Percentiles rank a stretch among this genome's conserved stretches.
These are phyloP conservation scores for Ginglymostoma cirratum DNA, from an alignment of 2,113 vertebrate species.

Conservation along the genomic window DNA sequence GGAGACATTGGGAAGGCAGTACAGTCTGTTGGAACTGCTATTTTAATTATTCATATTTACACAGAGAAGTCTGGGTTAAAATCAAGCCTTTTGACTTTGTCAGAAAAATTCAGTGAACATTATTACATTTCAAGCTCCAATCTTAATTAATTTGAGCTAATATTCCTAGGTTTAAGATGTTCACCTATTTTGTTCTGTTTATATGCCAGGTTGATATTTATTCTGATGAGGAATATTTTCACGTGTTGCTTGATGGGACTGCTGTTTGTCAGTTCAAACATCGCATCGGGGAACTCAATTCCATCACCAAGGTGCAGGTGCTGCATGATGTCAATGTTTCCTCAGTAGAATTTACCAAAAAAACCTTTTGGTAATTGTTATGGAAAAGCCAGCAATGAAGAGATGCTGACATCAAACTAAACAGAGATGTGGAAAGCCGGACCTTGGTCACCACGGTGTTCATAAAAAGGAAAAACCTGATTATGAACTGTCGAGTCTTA, in stretches of 20 bases:
- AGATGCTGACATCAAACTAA: not conserved
- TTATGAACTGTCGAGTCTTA: not conserved
- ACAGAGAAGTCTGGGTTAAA: not conserved
- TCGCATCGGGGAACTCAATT: constrained; percentile 55
- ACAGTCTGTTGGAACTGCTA: too few species aligned
- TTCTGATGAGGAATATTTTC: constrained; percentile 62
- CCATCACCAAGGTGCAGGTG: constrained; percentile 63
- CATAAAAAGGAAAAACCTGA: not conserved
- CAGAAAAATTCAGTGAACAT: not conserved
- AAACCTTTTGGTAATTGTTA: constrained; percentile 43
- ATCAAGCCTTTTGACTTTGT: not conserved
- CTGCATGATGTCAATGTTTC: constrained; percentile 60
- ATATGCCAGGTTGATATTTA: constrained; percentile 63
- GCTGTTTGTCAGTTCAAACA: constrained; percentile 63
- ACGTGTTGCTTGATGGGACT: constrained; percentile 58
- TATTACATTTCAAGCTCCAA: not conserved
- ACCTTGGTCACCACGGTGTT: too few species aligned
- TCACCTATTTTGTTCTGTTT: constrained; percentile 4
- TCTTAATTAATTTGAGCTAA: not conserved
- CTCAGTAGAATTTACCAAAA: constrained; percentile 62
- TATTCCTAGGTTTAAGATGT: not conserved
- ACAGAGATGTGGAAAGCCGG: not conserved
- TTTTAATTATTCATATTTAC: not conserved
- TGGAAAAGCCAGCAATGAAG: not conserved
- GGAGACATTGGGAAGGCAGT: not conserved